Evolutionary conservation across 2,888 invertebrate genomes (phyloP).

Genomic region (Folsomia candida): DNA sequence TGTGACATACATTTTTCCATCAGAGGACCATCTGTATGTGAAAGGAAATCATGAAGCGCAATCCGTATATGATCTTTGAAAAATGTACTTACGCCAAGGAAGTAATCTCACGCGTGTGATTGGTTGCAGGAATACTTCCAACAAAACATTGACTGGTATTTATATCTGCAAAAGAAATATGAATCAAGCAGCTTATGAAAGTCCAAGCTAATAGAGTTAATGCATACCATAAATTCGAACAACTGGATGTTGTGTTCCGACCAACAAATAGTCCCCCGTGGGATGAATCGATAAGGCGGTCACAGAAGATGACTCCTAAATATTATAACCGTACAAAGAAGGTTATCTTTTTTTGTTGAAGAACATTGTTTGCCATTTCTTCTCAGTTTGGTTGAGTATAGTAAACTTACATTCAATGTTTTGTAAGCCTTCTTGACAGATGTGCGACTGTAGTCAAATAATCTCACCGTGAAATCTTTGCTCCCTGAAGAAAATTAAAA

Average conservation of each 20-base stretch:
- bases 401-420: constrained; percentile 79
- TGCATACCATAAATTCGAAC: constrained; percentile 78
- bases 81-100: constrained; percentile 57
- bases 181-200: neutral
- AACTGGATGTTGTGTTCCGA: constrained; percentile 87
- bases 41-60: neutral
- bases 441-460: constrained; percentile 97
- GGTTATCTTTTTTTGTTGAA: no score
- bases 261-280: constrained; percentile 87
- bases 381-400: constrained; percentile 3
- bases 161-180: constrained; percentile 55
- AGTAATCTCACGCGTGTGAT: constrained; percentile 71
- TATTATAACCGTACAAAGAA: no score
- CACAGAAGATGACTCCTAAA: constrained; percentile 87
- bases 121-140: constrained; percentile 70
- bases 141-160: constrained; percentile 95
- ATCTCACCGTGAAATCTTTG: constrained; percentile 86
- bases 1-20: constrained; percentile 74
- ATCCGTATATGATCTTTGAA: no score
- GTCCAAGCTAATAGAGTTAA: neutral
- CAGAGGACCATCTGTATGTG: constrained; percentile 64
- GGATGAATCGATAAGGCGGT: constrained; percentile 92
- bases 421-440: constrained; percentile 97
- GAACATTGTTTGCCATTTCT: neutral
- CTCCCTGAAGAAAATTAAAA: no score